Evolutionary conservation across 2,888 invertebrate species (phyloP).

Genomic region (Scotopteryx bipunctaria): DNA sequence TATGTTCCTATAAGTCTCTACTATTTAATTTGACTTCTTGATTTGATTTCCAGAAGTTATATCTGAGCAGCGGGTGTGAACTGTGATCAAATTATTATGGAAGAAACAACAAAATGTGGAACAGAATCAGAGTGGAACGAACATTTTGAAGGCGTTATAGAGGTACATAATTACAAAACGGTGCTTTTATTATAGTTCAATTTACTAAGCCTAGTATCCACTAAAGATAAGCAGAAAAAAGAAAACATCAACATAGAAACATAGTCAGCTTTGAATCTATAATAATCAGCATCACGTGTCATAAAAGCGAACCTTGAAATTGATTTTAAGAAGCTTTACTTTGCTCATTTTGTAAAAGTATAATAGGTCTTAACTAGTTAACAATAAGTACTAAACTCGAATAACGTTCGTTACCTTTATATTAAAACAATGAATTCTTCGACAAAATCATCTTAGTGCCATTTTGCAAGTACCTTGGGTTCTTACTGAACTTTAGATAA

Average conservation of each 20-base stretch:
- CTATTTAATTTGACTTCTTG: not conserved
- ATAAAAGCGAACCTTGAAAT: no score
- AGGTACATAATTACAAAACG: constrained; percentile 4
- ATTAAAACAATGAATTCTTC: constrained; percentile 43
- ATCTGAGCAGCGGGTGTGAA: not conserved
- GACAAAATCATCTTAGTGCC: constrained; percentile 66
- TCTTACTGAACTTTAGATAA: constrained; percentile 46
- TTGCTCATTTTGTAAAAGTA: not conserved
- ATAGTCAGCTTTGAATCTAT: no score
- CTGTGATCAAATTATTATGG: constrained; percentile 16
- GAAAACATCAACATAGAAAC: no score
- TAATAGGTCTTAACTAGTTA: constrained; percentile 28
- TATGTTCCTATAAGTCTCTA: no score
- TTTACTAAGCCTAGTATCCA: constrained; percentile 3
- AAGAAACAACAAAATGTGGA: constrained; percentile 4
- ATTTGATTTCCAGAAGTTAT: constrained; percentile 7
- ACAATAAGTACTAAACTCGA: constrained; percentile 30
- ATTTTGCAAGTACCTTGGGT: constrained; percentile 62
- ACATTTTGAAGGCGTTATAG: not conserved
- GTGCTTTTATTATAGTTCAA: constrained; percentile 20
- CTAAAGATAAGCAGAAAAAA: not conserved
- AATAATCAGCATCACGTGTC: no score
- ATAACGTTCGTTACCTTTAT: constrained; percentile 50
- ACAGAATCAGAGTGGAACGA: not conserved
- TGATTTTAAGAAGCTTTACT: no score